These are phyloP conservation scores for Shargacucullia verbasci DNA, from an alignment of 2,888 invertebrate genomes.

Conservation along the genomic window DNA sequence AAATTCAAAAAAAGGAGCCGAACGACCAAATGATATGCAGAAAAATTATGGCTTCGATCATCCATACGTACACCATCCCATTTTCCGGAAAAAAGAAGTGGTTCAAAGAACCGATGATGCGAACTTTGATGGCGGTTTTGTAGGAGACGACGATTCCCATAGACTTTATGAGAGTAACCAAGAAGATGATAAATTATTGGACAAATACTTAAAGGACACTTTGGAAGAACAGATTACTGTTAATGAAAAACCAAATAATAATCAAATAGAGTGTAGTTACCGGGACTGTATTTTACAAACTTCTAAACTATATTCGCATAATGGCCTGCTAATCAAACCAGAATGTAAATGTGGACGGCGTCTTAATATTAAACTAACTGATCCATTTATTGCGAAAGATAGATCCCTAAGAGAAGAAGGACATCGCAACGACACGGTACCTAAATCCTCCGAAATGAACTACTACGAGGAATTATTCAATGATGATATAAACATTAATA, in stretches of 20 bases:
- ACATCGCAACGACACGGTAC: conserved; percentile 7
- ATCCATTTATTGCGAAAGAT: conserved; percentile 31
- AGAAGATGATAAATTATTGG: conserved; percentile 48
- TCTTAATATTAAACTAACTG: conserved; percentile 14
- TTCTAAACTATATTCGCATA: conserved; percentile 6
- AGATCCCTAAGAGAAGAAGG: conserved; percentile 31
- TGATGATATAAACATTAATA: conserved; percentile 20
- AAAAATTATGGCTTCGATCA: conserved; percentile 34
- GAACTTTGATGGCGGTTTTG: conserved; percentile 19
- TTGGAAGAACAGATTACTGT: conserved; percentile 32
- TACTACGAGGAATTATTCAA: conserved; percentile 46
- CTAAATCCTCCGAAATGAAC: conserved; percentile 32
- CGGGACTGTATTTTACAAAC: conserved; percentile 47
- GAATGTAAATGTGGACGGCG: conserved; percentile 53
- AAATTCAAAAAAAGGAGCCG: conserved; percentile 10
- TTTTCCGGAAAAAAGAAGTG: conserved; percentile 15
- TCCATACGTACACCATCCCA: conserved; percentile 10
- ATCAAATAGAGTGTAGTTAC: conserved; percentile 44
- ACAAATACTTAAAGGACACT: conserved; percentile 49
- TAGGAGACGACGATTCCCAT: conserved; percentile 20
- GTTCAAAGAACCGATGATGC: conserved; percentile 12
- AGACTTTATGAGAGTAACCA: conserved; percentile 25
- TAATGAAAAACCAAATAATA: conserved; percentile 28
- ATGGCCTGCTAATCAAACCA: conserved; percentile 16
- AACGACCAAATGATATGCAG: conserved; percentile 5